Base-by-base conservation (phyloP, 2,113 vertebrate species). In the Oxyura jamaicensis region DNA sequence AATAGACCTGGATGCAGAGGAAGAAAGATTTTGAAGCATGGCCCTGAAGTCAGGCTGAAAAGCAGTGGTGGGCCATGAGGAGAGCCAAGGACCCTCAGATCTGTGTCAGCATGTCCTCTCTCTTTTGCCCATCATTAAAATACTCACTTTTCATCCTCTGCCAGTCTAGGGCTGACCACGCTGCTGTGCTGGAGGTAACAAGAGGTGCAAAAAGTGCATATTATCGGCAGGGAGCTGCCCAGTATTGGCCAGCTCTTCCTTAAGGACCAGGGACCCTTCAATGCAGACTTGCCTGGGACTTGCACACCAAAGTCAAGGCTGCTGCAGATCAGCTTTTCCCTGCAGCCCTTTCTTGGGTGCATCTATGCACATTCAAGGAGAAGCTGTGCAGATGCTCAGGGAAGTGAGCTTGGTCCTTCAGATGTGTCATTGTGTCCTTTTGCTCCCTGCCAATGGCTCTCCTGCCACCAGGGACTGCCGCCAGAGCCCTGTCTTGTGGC, bases 401-500 rank as follows among this genome's bases (percentile, higher is more conserved):
- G 13, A 35, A 26, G 23, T 60, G 5, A 25, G 7, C 12, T 36
- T 35, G 18, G 16, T 79, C 22, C 36, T 74, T 19, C 35, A 48
- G 46, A 42, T 0, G 1, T 31, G 39, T 13, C 50, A 29, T 56
- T 2, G 1, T n/a, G 23, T 31, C 11, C 36, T 15, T 50, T 65
- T 83, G 2, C 26, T 53, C 6, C 35, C 13, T 3, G 0, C 15
- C 5, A 0, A 6, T 20, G 46, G 25, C 6, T 73, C 3, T 68
- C 59, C 80, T 46, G 41, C 20, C 63, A 14, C 18, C 41, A 35
- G 53, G 41, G 33, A 58, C 28, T 1, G 0, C 18, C 39, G 35
- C 13, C 26, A 39, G 17, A 33, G 62, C 33, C 13, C 44, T 73
- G 0, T 4, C 65, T 48, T 36, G 2, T 0, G 0, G 31, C 44